A percentile compares a stretch with the other conserved stretches of the same genome.
phyloP scores from a whole-genome alignment of 2,888 invertebrate species.

The Ischnus inquisitorius region DNA sequence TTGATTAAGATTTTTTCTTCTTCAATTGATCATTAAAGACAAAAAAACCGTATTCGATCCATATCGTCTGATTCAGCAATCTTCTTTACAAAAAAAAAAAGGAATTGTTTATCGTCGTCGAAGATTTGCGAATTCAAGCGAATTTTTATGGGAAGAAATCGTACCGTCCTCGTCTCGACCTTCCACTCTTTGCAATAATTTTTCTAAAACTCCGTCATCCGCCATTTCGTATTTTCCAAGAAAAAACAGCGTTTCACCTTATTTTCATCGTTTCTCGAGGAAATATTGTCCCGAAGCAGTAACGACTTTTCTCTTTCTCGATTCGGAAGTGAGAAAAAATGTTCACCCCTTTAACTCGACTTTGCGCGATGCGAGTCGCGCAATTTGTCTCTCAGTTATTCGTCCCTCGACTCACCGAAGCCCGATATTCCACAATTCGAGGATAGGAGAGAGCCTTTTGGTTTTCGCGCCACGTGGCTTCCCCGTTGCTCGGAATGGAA shows the following conservation, averaged over 20 bases:
- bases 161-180: not conserved
- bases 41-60: slow-evolving; percentile 15
- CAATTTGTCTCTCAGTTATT: not conserved
- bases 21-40: slow-evolving; percentile 6
- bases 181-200: not conserved
- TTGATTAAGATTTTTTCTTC: slow-evolving; percentile 38
- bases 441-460: not conserved
- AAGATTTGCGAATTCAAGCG: slow-evolving; percentile 24
- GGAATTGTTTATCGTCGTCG: not conserved
- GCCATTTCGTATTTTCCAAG: not conserved
- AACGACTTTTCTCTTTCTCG: not conserved
- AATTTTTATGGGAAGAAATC: slow-evolving; percentile 23
- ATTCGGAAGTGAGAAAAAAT: not conserved
- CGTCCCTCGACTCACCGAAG: slow-evolving; percentile 18
- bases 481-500: slow-evolving; percentile 21
- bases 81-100: slow-evolving; percentile 3
- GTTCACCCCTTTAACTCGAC: not conserved
- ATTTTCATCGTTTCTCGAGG: not conserved
- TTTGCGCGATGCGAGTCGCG: not conserved
- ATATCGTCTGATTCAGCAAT: not conserved
- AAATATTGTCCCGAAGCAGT: not conserved
- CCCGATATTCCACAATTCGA: not conserved
- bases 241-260: not conserved
- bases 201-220: not conserved
- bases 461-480: not conserved